Evolutionary conservation across 1,140 invertebrate species (phyloP), one percentile per base, ranked within the genome.

Genomic region (Papilio helenus): DNA sequence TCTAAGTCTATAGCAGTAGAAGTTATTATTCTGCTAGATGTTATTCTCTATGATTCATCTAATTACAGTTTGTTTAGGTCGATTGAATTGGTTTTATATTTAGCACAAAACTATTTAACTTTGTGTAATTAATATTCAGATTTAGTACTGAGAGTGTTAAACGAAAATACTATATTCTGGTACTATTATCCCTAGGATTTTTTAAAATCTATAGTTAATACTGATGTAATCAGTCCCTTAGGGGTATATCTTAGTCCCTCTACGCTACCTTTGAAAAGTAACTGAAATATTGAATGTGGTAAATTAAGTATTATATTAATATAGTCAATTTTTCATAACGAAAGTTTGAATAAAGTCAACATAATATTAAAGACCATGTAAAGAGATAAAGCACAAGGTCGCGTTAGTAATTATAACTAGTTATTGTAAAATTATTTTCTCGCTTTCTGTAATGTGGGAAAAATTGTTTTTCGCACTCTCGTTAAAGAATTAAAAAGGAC

Each of bases 51-150:
- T 77, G 76, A 77, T 58, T 77, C 76, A 77, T 65, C 55, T 77
- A 65, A 77, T 65, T 76, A 61, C 9, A 51, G 34, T 65, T 61
- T 77, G 42, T 77, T 65, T 55, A 76, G 76, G 34, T 77, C 51
- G 76, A 34, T 77, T 65, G 26, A 42, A 77, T 65, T 61, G 51
- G 76, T 42, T 77, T 61, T 77, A 77, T 77, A 77, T 61, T 61
- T 77, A 77, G 76, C 34, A 44, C 26, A 42, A 77, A 77, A 20
- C 29, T 65, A 68, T 34, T 65, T 65, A 12, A 34, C 26, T 29
- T 68, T 12, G 3, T 18, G 58, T 26, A 61, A 61, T 61, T 16
- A 68, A 68, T 68, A 29, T 68, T 68, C 14, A 29, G 23, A 16
- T 42, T 61, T 61, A 39, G 20, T 77, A 26, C 39, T 42, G 8